These are phyloP conservation scores for Microcebus lehilahytsara DNA, from an alignment of 2,113 vertebrate species.

Conservation along the genomic window DNA sequence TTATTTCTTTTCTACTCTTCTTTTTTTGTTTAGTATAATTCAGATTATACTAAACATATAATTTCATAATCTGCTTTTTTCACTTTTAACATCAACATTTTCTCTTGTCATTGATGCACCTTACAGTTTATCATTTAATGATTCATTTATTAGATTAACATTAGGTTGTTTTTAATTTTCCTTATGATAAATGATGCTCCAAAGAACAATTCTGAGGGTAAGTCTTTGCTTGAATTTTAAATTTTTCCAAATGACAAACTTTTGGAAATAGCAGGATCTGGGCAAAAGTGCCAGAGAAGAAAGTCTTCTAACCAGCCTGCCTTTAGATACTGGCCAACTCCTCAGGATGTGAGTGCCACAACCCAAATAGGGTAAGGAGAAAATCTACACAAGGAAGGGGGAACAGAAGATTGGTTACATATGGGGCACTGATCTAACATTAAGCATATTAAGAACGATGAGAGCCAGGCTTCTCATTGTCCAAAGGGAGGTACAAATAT, in stretches of 20 bases:
- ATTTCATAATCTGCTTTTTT: not conserved
- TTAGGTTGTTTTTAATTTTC: not conserved
- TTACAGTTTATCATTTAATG: not conserved
- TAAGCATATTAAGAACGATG: not conserved
- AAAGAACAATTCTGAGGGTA: not conserved
- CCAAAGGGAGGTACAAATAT: not conserved
- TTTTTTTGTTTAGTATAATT: not conserved
- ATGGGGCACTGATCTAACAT: not conserved
- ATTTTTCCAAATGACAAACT: slow-evolving; percentile 7
- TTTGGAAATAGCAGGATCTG: not conserved
- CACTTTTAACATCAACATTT: not conserved
- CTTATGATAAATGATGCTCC: not conserved
- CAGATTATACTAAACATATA: not conserved
- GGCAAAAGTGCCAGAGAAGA: not conserved
- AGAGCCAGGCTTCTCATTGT: not conserved
- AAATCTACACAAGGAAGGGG: not conserved
- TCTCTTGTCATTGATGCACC: not conserved
- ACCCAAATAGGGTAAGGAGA: not conserved
- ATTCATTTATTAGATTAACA: not conserved
- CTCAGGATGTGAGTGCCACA: not conserved
- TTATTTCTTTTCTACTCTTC: not conserved
- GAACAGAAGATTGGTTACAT: not conserved
- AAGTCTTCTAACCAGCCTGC: not conserved
- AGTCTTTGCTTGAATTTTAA: not conserved
- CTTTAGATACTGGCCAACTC: not conserved